Evolutionary conservation across 2,888 invertebrate genomes (phyloP).

Genomic region (Sinodicranocentrus sp.): DNA sequence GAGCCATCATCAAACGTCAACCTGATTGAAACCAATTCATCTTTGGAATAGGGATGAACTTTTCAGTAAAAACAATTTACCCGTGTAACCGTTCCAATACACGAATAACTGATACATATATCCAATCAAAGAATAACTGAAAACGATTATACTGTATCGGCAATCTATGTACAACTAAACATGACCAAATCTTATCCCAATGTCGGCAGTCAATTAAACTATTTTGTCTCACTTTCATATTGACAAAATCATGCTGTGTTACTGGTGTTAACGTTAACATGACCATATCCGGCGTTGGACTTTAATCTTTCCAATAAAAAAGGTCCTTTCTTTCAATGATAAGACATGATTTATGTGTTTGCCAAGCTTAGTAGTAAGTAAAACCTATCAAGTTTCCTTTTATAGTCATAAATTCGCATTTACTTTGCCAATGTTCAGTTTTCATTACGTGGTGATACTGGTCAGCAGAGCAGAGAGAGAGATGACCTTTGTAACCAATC

Average conservation of each 20-base stretch:
- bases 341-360: background rate
- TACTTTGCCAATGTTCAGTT: background rate
- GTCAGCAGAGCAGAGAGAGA: background rate
- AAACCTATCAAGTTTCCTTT: slow-evolving; percentile 1
- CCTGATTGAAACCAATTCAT: slow-evolving; percentile 13
- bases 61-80: no score
- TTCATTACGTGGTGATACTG: background rate
- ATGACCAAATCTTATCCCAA: no score
- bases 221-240: background rate
- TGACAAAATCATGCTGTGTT: slow-evolving; percentile 53
- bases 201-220: no score
- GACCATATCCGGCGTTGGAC: slow-evolving; percentile 56
- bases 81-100: no score
- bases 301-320: slow-evolving; percentile 38
- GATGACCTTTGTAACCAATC: slow-evolving; percentile 8
- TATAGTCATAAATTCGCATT: slow-evolving; percentile 27
- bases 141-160: no score
- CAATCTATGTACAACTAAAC: no score
- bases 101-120: no score
- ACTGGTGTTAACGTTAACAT: no score
- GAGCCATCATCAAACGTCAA: background rate
- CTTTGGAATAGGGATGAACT: no score
- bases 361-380: no score
- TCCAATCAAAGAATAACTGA: no score
- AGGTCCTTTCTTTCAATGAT: background rate